These are phyloP conservation scores for Araneus ventricosus DNA, from an alignment of 1,140 invertebrate species.

Conservation along the genomic window DNA sequence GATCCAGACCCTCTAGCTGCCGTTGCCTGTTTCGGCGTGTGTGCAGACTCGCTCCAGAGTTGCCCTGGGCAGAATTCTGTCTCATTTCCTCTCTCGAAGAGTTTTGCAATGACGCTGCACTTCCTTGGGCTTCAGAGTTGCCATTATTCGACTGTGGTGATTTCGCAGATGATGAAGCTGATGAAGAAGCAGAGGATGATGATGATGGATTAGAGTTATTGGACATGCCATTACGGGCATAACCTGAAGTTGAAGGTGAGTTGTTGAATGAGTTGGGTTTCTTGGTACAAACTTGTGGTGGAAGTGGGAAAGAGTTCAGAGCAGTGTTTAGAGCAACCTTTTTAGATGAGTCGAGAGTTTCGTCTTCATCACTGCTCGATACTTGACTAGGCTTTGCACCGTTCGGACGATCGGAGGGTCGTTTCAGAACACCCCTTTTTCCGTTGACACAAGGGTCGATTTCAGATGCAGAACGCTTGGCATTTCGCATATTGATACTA, in stretches of 20 bases:
- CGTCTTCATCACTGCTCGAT: slow-evolving; percentile 73
- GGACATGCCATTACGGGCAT: background rate
- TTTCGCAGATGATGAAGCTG: background rate
- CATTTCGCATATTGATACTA: background rate
- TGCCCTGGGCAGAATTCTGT: slow-evolving; percentile 78
- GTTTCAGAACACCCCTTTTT: slow-evolving; percentile 75
- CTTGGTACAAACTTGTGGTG: background rate
- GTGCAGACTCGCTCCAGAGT: slow-evolving; percentile 66
- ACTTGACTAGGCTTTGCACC: background rate
- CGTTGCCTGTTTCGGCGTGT: slow-evolving; percentile 82
- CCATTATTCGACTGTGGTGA: slow-evolving; percentile 75
- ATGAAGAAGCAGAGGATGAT: no score
- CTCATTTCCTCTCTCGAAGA: background rate
- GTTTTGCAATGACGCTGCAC: slow-evolving; percentile 69
- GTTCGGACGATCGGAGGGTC: slow-evolving; percentile 46
- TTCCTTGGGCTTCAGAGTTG: slow-evolving; percentile 52
- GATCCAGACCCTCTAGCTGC: slow-evolving; percentile 84
- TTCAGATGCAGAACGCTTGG: slow-evolving; percentile 80
- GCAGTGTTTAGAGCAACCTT: background rate
- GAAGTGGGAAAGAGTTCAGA: background rate
- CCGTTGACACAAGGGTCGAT: slow-evolving; percentile 76
- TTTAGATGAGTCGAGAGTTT: slow-evolving; percentile 21
- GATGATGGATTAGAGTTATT: background rate
- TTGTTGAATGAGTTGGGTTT: background rate
- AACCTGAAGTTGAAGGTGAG: slow-evolving; percentile 33